phyloP scores from a whole-genome alignment of 64 coral and sea anemone species.

The Montipora sp. region DNA sequence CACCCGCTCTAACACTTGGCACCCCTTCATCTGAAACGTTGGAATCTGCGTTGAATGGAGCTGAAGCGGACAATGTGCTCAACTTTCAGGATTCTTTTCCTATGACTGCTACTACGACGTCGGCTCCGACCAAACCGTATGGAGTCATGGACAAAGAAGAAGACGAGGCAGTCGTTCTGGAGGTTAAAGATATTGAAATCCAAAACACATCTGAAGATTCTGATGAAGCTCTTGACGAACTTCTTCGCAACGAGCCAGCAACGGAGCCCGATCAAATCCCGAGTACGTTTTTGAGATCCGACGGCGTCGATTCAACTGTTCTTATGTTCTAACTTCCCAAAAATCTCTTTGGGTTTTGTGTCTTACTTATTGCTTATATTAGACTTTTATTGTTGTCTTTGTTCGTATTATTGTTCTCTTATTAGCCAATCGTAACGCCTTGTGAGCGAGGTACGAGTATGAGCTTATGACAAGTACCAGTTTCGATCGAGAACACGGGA shows the following conservation, averaged over 20 bases:
- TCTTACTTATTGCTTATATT: too few species aligned
- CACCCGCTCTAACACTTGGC: constrained; percentile 45
- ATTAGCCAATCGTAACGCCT: too few species aligned
- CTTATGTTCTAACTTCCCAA: not conserved
- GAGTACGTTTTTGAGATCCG: not conserved
- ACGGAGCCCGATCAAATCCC: not conserved
- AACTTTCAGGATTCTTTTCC: not conserved
- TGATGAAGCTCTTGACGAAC: constrained; percentile 7
- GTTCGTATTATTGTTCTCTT: too few species aligned
- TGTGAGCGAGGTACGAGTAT: too few species aligned
- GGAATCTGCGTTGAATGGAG: not conserved
- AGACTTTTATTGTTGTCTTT: too few species aligned
- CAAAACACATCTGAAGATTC: constrained; percentile 16
- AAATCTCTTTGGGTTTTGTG: not conserved
- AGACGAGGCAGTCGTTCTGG: constrained; percentile 39
- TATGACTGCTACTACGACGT: not conserved
- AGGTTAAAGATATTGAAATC: constrained; percentile 29
- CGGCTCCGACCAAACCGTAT: not conserved
- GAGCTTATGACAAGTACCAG: too few species aligned
- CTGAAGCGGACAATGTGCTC: not conserved
- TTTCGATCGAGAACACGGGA: too few species aligned
- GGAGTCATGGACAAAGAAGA: constrained; percentile 22
- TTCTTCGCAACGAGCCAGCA: not conserved
- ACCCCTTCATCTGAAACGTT: constrained; percentile 30
- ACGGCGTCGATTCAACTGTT: constrained; percentile 27